These are phyloP conservation scores for Pseudolaguvia tuberculata DNA, from an alignment of 2,113 vertebrate species.

Conservation along the genomic window DNA sequence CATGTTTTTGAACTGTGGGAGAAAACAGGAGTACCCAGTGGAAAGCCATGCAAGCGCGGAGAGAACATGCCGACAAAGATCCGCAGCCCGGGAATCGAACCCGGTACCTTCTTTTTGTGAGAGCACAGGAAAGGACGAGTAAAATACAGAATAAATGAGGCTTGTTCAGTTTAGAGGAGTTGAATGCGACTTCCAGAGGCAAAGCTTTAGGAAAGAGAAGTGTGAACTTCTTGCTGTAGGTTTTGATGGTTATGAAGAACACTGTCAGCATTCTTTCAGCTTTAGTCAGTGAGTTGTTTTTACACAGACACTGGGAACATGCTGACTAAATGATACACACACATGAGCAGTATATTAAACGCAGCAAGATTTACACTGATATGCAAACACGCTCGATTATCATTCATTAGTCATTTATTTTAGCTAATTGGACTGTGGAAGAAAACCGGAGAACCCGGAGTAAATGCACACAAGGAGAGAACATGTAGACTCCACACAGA, in stretches of 20 bases:
- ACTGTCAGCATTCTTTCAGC: slow-evolving; percentile 22
- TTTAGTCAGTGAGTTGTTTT: slow-evolving; percentile 9
- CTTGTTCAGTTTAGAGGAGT: neutral
- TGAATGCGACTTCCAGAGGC: neutral
- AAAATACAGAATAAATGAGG: neutral
- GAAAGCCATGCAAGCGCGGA: too few species aligned
- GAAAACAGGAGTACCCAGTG: too few species aligned
- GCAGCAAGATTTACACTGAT: neutral
- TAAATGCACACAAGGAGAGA: too few species aligned
- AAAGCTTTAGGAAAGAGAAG: neutral
- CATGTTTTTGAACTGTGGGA: too few species aligned
- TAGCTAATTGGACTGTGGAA: too few species aligned
- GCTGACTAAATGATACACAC: slow-evolving; percentile 1
- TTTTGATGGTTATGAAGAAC: neutral
- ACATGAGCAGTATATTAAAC: neutral
- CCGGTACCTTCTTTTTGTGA: too few species aligned
- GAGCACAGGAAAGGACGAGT: slow-evolving; percentile 22
- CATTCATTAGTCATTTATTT: too few species aligned
- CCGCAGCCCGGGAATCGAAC: too few species aligned
- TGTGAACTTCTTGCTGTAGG: neutral
- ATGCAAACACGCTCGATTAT: too few species aligned
- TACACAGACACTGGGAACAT: neutral
- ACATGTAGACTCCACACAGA: too few species aligned
- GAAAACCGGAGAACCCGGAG: too few species aligned
- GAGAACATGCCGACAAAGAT: too few species aligned